Base-by-base conservation (phyloP, 2,888 invertebrate species). In the Ophion slaviceki region DNA sequence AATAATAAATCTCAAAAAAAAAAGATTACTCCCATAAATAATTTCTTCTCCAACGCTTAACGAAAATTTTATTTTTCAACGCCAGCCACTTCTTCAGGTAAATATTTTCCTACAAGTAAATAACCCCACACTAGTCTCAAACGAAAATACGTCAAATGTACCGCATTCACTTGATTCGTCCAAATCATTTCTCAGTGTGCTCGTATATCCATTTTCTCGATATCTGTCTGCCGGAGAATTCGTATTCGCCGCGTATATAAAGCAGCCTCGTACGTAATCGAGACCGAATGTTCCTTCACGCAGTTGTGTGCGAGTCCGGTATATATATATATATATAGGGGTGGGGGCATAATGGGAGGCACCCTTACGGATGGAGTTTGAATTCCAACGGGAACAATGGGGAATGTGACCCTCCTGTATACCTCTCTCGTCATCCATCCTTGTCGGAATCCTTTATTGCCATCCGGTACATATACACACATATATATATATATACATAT, bases 361-460 rank as follows among this genome's bases (percentile, higher is more conserved):
- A 91, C 92, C 92, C 92, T 92, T 92, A 91, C 91, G 91, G 90
- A 92, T 91, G 92, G 91, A 91, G 90, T 91, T 92, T 89, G 91
- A 90, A 91, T 90, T 91, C 91, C 92, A 89, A 87, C 85, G 92
- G 92, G 92, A 93, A 93, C 93, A 93, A 93, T 93, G 92, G 91
- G 89, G 88, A 87, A 79, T 83, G 47, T 66, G 74, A 84, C 74
- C 85, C 76, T 66, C 76, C 75, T 83, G 82, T 80, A 75, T 72
- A 79, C 85, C 88, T 86, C 84, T 86, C 89, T 88, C 84, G 87
- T 88, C 91, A 92, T 92, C 90, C 91, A 92, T 93, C 93, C 92
- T 92, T 91, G 92, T 92, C 91, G 90, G 91, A 93, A 93, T 93
- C 93, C 92, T 93, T 92, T 93, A 93, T 93, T 93, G 90, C 91